Base-by-base conservation (phyloP, 2,113 vertebrate species). In the Chrysemys picta region DNA sequence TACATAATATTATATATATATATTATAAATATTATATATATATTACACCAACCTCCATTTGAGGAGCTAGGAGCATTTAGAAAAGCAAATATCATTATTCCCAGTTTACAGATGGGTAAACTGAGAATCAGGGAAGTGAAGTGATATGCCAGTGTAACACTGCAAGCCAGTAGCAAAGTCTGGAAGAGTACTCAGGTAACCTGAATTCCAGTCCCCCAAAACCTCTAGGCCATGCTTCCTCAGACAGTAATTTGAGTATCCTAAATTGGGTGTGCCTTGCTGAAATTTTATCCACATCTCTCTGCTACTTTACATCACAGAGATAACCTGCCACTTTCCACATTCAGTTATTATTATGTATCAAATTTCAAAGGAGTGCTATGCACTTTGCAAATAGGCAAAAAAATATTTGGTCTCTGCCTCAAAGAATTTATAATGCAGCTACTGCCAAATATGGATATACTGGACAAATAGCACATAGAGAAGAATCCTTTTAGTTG, bases 91-190 rank as follows among this genome's bases (percentile, higher is more conserved):
- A 45, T 25, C 7, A 29, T 78, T 78, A 47, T 78, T 29, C 42
- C 75, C 25, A 47, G 47, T 47, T 78, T 47, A 78, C 42, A 78
- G 42, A 69, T 11, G 9, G 27, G 13, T 79, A 85, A 90, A 88
- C 7, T 29, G 72, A 76, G 27, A 62, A 22, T 69, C 1, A 82
- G 9, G 0, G 0, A 59, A 52, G 2, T 13, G 85, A 7, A 9
- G 42, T 91, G 62, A 79, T 8, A 5, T 24, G 31, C 31, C 11
- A 45, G 1, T 38, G 17, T 27, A 52, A 76, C 10, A 29, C 31
- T 1, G 1, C 38, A 92, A 94, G 16, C 80, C 4, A 85, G 47
- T 91, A 85, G 9, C 3, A 91, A 80, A 47, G 76, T 50, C 27
- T 78, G 17, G 31, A 85, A 65, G 10, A n/a, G 2, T 84, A 25